Percentiles rank a stretch among this genome's conserved stretches.
Evolutionary conservation across 2,888 invertebrate species (phyloP).

Genomic region (Lithodes maja): DNA sequence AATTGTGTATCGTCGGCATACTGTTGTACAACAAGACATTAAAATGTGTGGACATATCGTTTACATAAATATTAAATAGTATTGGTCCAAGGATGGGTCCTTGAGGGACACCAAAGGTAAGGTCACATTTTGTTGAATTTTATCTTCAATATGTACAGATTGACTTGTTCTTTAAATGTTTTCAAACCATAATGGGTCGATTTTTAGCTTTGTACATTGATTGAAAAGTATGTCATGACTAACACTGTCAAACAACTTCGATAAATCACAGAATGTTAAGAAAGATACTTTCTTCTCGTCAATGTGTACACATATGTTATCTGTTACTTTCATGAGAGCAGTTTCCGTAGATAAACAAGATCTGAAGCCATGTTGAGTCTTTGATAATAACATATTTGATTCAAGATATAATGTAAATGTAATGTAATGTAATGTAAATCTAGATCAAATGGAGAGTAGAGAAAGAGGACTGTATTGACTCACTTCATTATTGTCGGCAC

Average conservation of each 20-base stretch:
- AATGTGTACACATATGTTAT: neutral
- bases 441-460: neutral
- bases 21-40: neutral
- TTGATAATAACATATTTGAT: neutral
- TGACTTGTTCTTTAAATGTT: neutral
- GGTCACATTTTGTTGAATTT: neutral
- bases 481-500: neutral
- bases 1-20: neutral
- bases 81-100: neutral
- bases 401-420: neutral
- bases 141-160: neutral
- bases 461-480: neutral
- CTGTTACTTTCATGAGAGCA: slow-evolving; percentile 8
- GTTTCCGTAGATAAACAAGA: slow-evolving; percentile 12
- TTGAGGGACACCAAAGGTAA: neutral
- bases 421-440: neutral
- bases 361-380: slow-evolving; percentile 15
- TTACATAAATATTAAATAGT: neutral
- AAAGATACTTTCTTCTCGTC: slow-evolving; percentile 12
- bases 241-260: slow-evolving; percentile 11
- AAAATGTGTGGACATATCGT: neutral
- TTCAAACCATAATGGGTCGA: neutral
- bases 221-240: slow-evolving; percentile 1
- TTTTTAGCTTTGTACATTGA: neutral
- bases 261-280: slow-evolving; percentile 8